Evolutionary conservation across 1,140 invertebrate species (phyloP), one percentile per base, ranked within the genome.

Genomic region (Drosophila yakuba): DNA sequence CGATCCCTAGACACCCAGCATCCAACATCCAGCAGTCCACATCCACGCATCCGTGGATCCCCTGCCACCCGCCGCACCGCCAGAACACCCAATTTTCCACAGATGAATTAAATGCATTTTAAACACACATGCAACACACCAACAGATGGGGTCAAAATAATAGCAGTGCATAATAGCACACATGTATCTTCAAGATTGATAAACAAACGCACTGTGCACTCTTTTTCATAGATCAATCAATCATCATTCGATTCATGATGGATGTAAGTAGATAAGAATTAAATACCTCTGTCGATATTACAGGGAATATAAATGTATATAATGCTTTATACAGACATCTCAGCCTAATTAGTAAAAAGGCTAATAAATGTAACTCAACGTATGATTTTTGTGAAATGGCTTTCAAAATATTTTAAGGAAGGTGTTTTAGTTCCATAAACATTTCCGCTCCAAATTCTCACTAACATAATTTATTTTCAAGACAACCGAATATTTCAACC

Each of bases 91-190:
- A 64, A 88, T 88, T 88, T 72, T 82, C 76, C 78, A 69, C 83
- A 88, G 66, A 88, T 86, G 80, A 68, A 82, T 71, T 76, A 59
- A 76, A 76, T 76, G 73, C 61, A 67, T 76, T 76, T 67, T 67
- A 57, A 76, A 75, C 52, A 64, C 66, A 66, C 8, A 64, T 64
- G 64, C 32, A 52, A 4, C 4, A 14, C 32, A 52, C 6, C 4
- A 14, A 71, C 67, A 71, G 36, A 48, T 41, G 35, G n/a, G 55
- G 64, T 12, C 5, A 45, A 14, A 52, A 15, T 28, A n/a, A 64
- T 66, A 64, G 59, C 5, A 6, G 7, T 15, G n/a, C 1, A 20
- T 1, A 0, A 20, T 1, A 0, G 8, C 10, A 0, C 15, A 20
- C 2, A 10, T 4, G 20, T 7, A 45, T 45, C 32, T 32, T 20